These are phyloP conservation scores for Phenganax subtilis DNA, from an alignment of 92 coral and sea anemone species.

Conservation along the genomic window DNA sequence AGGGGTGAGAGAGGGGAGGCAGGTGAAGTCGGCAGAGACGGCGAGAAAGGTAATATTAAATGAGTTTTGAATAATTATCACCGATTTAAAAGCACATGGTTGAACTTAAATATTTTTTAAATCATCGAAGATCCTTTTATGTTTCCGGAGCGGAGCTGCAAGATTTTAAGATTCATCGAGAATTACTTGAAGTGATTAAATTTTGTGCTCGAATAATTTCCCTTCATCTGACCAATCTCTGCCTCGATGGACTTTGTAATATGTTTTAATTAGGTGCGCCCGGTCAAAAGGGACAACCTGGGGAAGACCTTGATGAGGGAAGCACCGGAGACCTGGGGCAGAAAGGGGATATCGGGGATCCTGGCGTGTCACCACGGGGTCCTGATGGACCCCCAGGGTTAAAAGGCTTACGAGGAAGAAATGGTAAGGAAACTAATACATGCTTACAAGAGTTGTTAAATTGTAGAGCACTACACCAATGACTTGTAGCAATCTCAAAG, in stretches of 20 bases:
- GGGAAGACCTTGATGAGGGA: neutral
- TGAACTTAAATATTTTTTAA: neutral
- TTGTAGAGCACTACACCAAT: neutral
- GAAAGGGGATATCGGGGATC: neutral
- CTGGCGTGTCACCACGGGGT: neutral
- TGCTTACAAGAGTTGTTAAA: neutral
- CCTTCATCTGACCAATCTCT: too few relatives aligned
- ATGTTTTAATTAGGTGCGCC: neutral
- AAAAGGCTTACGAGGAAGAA: conserved; percentile 15
- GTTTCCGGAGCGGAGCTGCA: too few relatives aligned
- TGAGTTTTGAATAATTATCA: neutral
- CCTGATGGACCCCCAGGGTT: neutral
- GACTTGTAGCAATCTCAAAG: too few relatives aligned
- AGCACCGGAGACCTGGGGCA: neutral
- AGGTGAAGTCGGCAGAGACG: conserved; percentile 27
- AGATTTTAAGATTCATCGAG: too few relatives aligned
- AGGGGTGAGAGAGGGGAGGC: conserved; percentile 42
- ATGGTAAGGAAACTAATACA: neutral
- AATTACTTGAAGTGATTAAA: too few relatives aligned
- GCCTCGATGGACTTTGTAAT: too few relatives aligned
- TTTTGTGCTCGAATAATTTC: too few relatives aligned
- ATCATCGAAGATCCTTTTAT: too few relatives aligned
- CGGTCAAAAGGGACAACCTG: conserved; percentile 3
- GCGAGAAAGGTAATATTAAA: conserved; percentile 11
- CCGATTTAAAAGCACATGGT: neutral